A percentile compares a stretch with the other conserved stretches of the same genome.
These are phyloP conservation scores for Sander vitreus DNA, from an alignment of 2,113 vertebrate species.

Conservation along the genomic window DNA sequence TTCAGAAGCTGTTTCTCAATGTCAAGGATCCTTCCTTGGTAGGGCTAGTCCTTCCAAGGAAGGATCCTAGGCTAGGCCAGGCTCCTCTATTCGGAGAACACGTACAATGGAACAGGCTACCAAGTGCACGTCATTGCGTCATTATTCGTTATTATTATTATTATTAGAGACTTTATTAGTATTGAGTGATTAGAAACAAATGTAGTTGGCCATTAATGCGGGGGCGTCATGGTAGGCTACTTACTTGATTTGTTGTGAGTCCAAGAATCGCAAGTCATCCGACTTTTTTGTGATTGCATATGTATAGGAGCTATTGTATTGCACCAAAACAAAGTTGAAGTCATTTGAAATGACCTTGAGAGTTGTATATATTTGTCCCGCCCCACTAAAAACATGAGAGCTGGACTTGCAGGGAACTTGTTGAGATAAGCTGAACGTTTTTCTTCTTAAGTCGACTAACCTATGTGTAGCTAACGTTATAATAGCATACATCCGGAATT, in stretches of 20 bases:
- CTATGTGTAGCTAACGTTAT: neutral
- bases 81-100: too few species aligned
- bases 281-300: neutral
- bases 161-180: too few species aligned
- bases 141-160: too few species aligned
- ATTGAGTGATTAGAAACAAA: too few species aligned
- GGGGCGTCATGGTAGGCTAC: neutral
- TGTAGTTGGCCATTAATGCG: too few species aligned
- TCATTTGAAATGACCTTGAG: neutral
- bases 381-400: constrained; percentile 13
- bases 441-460: neutral
- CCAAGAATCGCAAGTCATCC: neutral
- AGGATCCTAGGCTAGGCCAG: too few species aligned
- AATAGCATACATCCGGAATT: neutral
- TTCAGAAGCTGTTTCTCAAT: too few species aligned
- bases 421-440: neutral
- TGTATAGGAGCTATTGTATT: neutral
- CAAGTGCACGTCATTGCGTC: too few species aligned
- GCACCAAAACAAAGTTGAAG: too few species aligned
- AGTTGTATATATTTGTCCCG: neutral
- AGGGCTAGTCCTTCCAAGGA: too few species aligned
- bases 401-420: neutral
- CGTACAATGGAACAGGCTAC: too few species aligned
- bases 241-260: neutral
- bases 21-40: too few species aligned